Percentiles rank a stretch among this genome's conserved stretches.
phyloP scores from a whole-genome alignment of 1,140 invertebrate genomes.

The Bombyx mori region DNA sequence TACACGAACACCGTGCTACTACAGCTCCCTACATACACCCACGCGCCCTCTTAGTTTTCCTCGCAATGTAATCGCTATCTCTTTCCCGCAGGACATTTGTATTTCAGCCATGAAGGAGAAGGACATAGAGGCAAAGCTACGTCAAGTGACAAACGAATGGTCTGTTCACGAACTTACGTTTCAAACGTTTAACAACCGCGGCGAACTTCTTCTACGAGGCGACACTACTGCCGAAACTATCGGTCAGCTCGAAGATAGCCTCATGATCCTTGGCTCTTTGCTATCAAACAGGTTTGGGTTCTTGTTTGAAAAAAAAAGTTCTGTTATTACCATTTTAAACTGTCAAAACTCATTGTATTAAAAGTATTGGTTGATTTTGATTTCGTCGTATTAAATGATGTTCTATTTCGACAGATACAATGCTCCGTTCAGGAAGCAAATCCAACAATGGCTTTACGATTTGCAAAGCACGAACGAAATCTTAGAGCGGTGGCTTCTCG shows the following conservation, averaged over 20 bases:
- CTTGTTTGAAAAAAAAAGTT: not conserved
- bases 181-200: conserved; percentile 95
- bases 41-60: not conserved
- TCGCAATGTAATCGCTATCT: not conserved
- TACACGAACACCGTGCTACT: not conserved
- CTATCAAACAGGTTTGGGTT: conserved; percentile 84
- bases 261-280: conserved; percentile 95
- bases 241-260: conserved; percentile 92
- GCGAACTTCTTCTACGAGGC: conserved; percentile 91
- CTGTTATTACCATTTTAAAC: not conserved
- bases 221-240: conserved; percentile 97
- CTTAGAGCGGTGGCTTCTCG: conserved; percentile 94
- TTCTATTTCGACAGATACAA: conserved; percentile 81
- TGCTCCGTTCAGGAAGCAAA: conserved; percentile 95
- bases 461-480: conserved; percentile 97
- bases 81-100: conserved; percentile 85
- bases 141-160: conserved; percentile 97
- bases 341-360: not conserved
- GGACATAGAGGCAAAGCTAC: conserved; percentile 96
- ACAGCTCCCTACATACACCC: not conserved
- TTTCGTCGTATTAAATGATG: not conserved
- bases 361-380: not conserved
- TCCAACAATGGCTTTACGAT: conserved; percentile 95
- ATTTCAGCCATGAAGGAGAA: conserved; percentile 98
- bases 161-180: conserved; percentile 93